Evolutionary conservation across 2,888 invertebrate genomes (phyloP).

Genomic region (Diloba caeruleocephala): DNA sequence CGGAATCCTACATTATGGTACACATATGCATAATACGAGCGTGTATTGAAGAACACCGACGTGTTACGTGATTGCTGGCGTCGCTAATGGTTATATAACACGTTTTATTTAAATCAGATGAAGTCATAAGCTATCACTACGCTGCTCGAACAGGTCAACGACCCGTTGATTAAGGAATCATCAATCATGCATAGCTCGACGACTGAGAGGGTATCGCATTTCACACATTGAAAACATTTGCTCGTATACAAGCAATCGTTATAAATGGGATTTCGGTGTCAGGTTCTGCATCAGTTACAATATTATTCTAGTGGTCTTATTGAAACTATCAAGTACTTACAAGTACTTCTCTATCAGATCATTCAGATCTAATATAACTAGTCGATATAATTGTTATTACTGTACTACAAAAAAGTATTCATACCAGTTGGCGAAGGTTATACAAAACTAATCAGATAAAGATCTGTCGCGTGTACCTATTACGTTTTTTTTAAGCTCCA

Average conservation of each 20-base stretch:
- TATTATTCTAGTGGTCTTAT: slow-evolving; percentile 19
- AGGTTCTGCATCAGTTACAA: slow-evolving; percentile 33
- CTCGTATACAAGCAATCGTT: slow-evolving; percentile 54
- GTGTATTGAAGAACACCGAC: slow-evolving; percentile 32
- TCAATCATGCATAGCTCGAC: slow-evolving; percentile 80
- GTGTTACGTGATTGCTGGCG: slow-evolving; percentile 45
- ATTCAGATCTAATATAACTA: background rate
- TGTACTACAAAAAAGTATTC: slow-evolving; percentile 10
- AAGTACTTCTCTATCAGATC: slow-evolving; percentile 7
- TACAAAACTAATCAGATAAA: slow-evolving; percentile 28
- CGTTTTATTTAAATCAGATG: slow-evolving; percentile 72
- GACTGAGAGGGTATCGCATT: slow-evolving; percentile 76
- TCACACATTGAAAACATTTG: slow-evolving; percentile 71
- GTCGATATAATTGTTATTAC: slow-evolving; percentile 2
- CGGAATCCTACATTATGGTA: slow-evolving; percentile 21
- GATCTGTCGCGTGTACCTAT: slow-evolving; percentile 35
- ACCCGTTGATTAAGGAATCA: slow-evolving; percentile 85
- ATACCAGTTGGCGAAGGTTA: slow-evolving; percentile 12
- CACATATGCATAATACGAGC: slow-evolving; percentile 4
- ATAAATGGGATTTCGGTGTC: slow-evolving; percentile 58
- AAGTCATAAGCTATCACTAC: slow-evolving; percentile 75
- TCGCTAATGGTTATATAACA: slow-evolving; percentile 61
- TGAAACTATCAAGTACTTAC: slow-evolving; percentile 12
- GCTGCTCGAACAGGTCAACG: slow-evolving; percentile 69
- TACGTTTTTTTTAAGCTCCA: slow-evolving; percentile 38